A percentile compares a stretch with the other conserved stretches of the same genome.
Conservation (phyloP, 2,113 vertebrate species). For the Scomber colias region DNA sequence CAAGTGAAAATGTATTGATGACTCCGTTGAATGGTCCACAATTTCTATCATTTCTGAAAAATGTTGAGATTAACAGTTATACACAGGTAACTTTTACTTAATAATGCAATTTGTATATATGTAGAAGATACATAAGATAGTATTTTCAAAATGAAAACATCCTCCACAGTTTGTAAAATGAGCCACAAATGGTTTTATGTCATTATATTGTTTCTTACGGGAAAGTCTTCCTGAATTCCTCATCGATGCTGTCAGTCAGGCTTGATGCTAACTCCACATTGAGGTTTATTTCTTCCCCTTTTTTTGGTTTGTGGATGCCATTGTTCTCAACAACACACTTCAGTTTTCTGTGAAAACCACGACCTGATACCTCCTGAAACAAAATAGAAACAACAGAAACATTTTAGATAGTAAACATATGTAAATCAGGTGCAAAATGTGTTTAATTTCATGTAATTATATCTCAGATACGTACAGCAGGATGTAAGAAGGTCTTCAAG, state of each 20-base stretch:
- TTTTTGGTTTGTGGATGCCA: conserved; percentile 18
- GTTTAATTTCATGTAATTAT: neutral
- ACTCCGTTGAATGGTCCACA: conserved; percentile 18
- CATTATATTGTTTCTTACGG: conserved; percentile 41
- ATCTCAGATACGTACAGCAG: conserved; percentile 8
- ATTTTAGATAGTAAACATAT: neutral
- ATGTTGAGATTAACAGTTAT: neutral
- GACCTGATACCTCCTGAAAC: accelerated
- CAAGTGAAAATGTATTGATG: conserved; percentile 47
- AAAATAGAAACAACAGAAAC: neutral
- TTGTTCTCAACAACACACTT: conserved; percentile 17
- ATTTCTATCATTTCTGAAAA: conserved; percentile 58
- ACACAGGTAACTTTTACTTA: neutral
- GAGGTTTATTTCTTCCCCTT: conserved; percentile 7
- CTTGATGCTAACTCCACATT: conserved; percentile 39
- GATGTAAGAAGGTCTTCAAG: neutral
- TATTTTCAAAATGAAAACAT: neutral
- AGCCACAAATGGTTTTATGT: neutral
- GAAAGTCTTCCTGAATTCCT: conserved; percentile 62
- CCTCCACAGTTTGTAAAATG: neutral
- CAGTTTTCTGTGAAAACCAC: neutral
- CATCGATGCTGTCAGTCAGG: conserved; percentile 57
- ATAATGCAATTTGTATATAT: neutral
- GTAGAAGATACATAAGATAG: neutral
- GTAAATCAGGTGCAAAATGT: neutral